phyloP scores from a whole-genome alignment of 1,140 invertebrate genomes.

The Mizuhopecten yessoensis region DNA sequence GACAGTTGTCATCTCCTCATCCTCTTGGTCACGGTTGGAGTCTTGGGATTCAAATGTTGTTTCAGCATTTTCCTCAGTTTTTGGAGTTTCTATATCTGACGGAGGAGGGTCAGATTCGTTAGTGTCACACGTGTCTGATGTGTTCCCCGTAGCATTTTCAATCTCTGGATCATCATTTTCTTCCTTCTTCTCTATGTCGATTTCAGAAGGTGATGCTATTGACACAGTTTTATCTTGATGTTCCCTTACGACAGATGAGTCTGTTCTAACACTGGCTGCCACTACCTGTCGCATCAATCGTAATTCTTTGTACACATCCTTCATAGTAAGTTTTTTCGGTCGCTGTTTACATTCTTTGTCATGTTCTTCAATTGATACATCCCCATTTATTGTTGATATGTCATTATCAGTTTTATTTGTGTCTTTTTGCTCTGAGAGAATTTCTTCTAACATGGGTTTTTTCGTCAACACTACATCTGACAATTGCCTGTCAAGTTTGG shows the following conservation, averaged over 20 bases:
- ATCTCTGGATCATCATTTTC: not conserved
- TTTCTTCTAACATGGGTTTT: no score
- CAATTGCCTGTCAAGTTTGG: slow-evolving; percentile 18
- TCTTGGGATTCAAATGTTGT: not conserved
- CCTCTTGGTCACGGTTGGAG: not conserved
- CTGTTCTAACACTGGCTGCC: not conserved
- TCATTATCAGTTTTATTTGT: no score
- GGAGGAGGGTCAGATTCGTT: not conserved
- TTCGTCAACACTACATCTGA: not conserved
- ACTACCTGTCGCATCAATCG: not conserved
- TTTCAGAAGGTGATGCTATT: not conserved
- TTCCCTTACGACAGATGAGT: not conserved
- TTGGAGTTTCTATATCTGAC: not conserved
- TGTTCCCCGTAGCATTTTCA: not conserved
- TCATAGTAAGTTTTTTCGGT: not conserved
- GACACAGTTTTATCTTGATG: not conserved
- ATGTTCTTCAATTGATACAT: not conserved
- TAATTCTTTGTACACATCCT: slow-evolving; percentile 5
- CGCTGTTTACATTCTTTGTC: not conserved
- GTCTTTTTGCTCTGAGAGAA: no score
- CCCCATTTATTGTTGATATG: not conserved
- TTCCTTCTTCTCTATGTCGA: not conserved
- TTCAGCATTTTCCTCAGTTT: not conserved
- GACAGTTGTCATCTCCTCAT: not conserved
- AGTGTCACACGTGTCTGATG: not conserved